Evolutionary conservation across 2,113 vertebrate genomes (phyloP).

Genomic region (Promerops cafer): DNA sequence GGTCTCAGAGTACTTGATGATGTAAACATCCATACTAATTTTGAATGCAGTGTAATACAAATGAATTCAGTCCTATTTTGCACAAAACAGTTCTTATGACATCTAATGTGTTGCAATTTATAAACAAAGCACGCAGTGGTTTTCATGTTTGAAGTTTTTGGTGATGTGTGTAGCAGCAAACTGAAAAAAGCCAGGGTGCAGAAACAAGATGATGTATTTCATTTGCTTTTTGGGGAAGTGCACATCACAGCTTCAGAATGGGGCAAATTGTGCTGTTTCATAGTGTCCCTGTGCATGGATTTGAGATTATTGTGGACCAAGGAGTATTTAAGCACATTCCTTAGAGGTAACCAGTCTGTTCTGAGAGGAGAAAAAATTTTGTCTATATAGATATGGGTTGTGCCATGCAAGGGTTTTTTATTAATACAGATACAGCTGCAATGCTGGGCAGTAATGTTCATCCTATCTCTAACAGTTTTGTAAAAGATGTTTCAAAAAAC

Average conservation of each 20-base stretch:
- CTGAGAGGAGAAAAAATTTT: neutral
- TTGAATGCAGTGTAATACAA: neutral
- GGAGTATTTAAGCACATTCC: neutral
- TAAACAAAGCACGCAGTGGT: neutral
- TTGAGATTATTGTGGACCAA: neutral
- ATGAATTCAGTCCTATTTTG: neutral
- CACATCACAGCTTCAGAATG: neutral
- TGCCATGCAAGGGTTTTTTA: neutral
- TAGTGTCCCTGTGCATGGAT: neutral
- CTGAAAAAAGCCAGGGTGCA: neutral
- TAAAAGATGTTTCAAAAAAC: neutral
- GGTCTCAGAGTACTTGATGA: neutral
- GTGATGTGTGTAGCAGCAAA: neutral
- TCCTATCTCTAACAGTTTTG: neutral
- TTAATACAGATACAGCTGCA: neutral
- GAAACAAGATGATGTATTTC: neutral
- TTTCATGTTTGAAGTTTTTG: neutral
- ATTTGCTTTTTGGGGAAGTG: neutral
- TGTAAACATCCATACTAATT: neutral
- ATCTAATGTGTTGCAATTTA: neutral
- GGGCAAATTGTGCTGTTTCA: neutral
- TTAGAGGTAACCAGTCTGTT: neutral
- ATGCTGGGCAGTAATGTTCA: neutral
- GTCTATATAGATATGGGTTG: neutral
- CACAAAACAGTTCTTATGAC: neutral